Evolutionary conservation across 2,888 invertebrate species (phyloP).

Genomic region (Trissonchulus sp.): DNA sequence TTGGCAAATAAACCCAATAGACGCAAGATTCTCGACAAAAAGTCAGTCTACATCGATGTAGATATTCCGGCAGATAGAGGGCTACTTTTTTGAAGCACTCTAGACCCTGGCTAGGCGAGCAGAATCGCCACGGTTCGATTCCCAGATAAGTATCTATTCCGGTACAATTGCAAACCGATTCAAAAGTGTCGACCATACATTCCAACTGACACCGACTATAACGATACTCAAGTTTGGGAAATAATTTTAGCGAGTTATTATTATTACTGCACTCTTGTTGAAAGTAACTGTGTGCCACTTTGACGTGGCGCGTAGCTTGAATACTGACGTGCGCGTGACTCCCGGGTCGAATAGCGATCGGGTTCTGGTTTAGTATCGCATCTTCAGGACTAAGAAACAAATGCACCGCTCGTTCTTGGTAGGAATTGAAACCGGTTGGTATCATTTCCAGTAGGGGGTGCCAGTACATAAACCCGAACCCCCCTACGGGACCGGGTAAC

Average conservation of each 20-base stretch:
- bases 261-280: constrained; percentile 1
- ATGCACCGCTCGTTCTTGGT: constrained; percentile 21
- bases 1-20: background rate
- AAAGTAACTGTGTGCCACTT: background rate
- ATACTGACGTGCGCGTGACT: constrained; percentile 19
- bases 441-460: constrained; percentile 15
- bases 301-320: background rate
- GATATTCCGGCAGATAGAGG: background rate
- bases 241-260: constrained; percentile 3
- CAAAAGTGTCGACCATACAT: constrained; percentile 20
- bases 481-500: constrained; percentile 23
- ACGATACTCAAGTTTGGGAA: background rate
- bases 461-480: constrained; percentile 17
- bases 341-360: constrained; percentile 8
- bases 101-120: constrained; percentile 2
- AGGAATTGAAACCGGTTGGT: constrained; percentile 17
- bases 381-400: constrained; percentile 13
- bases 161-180: constrained; percentile 19
- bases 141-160: constrained; percentile 12
- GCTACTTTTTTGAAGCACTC: background rate
- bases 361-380: constrained; percentile 20
- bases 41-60: background rate
- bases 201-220: constrained; percentile 20
- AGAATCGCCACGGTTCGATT: background rate
- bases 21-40: constrained; percentile 8